Base-by-base conservation (phyloP, 2,113 vertebrate species). In the Hippocampus barbouri region DNA sequence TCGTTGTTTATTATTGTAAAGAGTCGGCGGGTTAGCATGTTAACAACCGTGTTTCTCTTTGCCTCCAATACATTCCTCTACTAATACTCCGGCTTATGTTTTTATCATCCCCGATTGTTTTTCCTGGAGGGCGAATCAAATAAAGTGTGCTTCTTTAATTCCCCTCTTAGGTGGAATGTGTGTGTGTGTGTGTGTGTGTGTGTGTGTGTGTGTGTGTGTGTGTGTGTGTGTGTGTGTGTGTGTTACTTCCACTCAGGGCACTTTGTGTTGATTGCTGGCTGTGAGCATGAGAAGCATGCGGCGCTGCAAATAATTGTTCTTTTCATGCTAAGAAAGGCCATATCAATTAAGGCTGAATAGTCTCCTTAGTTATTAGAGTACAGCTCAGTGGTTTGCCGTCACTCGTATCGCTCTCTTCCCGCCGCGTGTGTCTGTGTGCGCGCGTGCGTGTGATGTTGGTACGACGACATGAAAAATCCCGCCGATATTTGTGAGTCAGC, bases 261-360 rank as follows among this genome's bases (percentile, higher is more conserved):
- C 86, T 91, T 89, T 91, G 87, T 88, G 86, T 85, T 90, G 89
- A 87, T 85, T 72, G 90, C 92, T 90, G 79, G 90, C 92, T 91
- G 91, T 89, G 90, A 88, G 82, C 89, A 90, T 87, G 83, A 90
- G 89, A 90, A 85, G 83, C 80, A 43, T 90, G 90, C 73, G 16
- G 89, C 69, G 89, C 89, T 77, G 74, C 80, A 89, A 90, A 92
- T 93, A 92, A 93, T 93, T 93, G 91, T 91, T 92, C 90, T 91
- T 91, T 91, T 92, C 89, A 90, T 91, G 85, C 85, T 91, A 92
- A 92, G 91, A 92, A 92, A 91, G 91, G 89, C 89, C 90, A 91
- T 91, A 92, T 93, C 91, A 92, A 92, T 93, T 93, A 93, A 91
- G 89, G 86, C 88, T 92, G 91, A 92, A 92, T 90, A 90, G 88